A percentile compares a stretch with the other conserved stretches of the same genome.
Conservation (phyloP, 2,113 vertebrate species). For the Podarcis cretensis region DNA sequence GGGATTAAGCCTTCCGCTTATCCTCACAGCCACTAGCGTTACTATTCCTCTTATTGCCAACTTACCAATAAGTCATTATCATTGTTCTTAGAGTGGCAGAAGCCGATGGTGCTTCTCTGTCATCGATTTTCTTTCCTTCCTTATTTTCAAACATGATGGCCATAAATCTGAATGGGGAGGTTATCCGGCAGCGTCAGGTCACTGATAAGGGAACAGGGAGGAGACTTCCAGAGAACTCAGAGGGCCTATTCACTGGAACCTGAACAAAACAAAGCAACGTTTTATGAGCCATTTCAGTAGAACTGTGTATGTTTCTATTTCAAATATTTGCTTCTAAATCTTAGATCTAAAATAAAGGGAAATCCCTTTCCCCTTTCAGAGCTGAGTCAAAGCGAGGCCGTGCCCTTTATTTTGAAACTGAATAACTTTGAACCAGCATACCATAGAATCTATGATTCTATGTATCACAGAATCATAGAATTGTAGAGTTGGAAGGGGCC, state of each 20-base stretch:
- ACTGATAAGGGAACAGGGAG: background rate
- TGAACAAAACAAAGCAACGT: background rate
- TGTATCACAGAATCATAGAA: too few species aligned
- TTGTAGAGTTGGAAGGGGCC: too few species aligned
- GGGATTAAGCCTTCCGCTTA: too few species aligned
- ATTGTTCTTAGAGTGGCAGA: too few species aligned
- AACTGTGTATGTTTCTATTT: background rate
- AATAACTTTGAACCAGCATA: background rate
- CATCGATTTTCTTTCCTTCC: too few species aligned
- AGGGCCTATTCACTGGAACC: background rate
- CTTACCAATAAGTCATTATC: too few species aligned
- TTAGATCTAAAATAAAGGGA: background rate
- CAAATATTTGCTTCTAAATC: background rate
- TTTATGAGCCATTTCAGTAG: background rate
- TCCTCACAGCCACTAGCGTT: too few species aligned
- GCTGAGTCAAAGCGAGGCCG: background rate
- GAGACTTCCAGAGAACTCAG: constrained; percentile 23
- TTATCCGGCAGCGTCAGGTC: background rate
- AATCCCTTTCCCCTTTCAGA: too few species aligned
- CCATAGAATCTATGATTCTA: background rate
- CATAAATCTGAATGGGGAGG: constrained; percentile 31
- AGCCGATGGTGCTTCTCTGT: too few species aligned
- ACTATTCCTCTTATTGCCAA: too few species aligned
- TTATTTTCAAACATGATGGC: background rate
- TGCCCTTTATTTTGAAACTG: background rate